A percentile compares a stretch with the other conserved stretches of the same genome.
Evolutionary conservation across 2,797 vertebrate species (phyloP).

Genomic region (Xiphorhynchus erythropygius): DNA sequence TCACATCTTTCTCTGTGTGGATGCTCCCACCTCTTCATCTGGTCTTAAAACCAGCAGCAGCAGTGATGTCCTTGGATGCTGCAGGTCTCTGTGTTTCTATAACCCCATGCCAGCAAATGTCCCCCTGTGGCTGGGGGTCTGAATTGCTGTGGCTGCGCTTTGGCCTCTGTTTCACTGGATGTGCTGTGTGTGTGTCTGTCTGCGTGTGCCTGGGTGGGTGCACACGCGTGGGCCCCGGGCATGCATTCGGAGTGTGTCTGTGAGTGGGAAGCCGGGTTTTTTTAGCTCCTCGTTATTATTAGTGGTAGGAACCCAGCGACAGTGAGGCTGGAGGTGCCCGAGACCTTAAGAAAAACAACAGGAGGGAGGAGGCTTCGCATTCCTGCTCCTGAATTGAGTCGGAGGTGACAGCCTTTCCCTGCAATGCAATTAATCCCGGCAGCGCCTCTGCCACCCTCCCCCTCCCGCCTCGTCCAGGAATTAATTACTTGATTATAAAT

Average conservation of each 20-base stretch:
- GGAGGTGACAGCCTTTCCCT: slow-evolving; percentile 62
- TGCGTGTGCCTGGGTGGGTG: not conserved
- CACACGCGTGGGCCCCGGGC: not conserved
- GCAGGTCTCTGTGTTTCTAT: not conserved
- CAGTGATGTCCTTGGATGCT: not conserved
- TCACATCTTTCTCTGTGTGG: not conserved
- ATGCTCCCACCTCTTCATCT: not conserved
- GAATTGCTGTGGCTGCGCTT: not conserved
- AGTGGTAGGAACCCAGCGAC: not conserved
- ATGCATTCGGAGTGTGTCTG: not conserved
- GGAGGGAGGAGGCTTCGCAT: slow-evolving; percentile 11
- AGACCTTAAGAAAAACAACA: slow-evolving; percentile 48
- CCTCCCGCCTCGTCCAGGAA: slow-evolving; percentile 60
- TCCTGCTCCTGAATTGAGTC: slow-evolving; percentile 34
- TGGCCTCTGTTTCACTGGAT: not conserved
- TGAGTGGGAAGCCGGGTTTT: not conserved
- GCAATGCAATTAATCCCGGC: slow-evolving; percentile 53
- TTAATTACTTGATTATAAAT: slow-evolving; percentile 76
- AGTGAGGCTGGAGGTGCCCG: not conserved
- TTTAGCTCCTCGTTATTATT: slow-evolving; percentile 18
- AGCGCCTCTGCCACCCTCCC: slow-evolving; percentile 48
- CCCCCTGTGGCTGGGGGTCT: not conserved
- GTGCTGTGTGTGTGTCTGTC: not conserved
- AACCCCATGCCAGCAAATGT: fast-evolving
- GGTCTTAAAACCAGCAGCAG: not conserved